Base-by-base conservation (phyloP, 2,113 vertebrate genomes). In the Empidonax alnorum region DNA sequence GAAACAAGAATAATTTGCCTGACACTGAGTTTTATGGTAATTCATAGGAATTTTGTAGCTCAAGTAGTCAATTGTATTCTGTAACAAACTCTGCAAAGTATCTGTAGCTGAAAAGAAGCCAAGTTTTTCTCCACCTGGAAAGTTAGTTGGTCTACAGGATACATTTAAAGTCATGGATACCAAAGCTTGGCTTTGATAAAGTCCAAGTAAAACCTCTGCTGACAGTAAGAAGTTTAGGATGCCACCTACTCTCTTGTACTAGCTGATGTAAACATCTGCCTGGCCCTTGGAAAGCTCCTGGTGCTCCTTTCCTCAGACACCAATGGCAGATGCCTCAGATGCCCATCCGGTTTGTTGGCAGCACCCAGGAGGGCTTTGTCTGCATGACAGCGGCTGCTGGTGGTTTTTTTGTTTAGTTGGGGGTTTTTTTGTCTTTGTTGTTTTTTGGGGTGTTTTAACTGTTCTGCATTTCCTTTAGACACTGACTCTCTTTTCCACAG, bases 381-480 rank as follows among this genome's bases (percentile, higher is more conserved):
- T 47, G 35, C 50, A 22, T 31, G 12, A 39, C 15, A 68, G 4
- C 3, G 1, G 0, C 3, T 24, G 25, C 11, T 30, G 61, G 9
- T n/a, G 19, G 3, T 5, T 49, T 19, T 56, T 20, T 42, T 46
- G 37, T 39, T 28, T 23, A 4, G 33, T 35, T 74, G 23, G 11
- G 11, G 3, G 4, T n/a, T 41, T 66, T 58, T 41, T 31, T 30
- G 28, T 19, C 5, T 35, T 55, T 39, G 24, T 41, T 42, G 18
- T 42, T 42, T 19, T 63, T 27, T 62, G 0, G 24, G 5, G 3
- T 17, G 20, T 24, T 56, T 41, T 39, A 18, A n/a, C 17, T 65
- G 30, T 78, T 61, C 47, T 59, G 10, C 35, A 14, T 56, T 61
- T 88, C 22, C 28, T 49, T 90, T 82, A 65, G 53, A 68, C 46